phyloP scores from a whole-genome alignment of 1,140 invertebrate species.

The Sarcophaga peregrina region DNA sequence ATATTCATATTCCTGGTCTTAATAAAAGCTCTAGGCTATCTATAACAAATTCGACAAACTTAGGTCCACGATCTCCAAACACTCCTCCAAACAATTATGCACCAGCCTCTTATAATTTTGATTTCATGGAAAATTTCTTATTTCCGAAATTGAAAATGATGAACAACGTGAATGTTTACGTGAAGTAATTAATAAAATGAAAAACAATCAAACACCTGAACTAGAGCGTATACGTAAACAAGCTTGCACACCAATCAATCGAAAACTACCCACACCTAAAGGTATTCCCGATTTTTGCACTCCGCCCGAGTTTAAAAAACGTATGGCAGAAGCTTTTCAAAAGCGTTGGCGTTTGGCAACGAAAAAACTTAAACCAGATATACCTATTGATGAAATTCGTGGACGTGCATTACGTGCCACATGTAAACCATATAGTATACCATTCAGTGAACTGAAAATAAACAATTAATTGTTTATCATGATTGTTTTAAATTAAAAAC shows the following conservation, averaged over 20 bases:
- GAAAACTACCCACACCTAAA: conserved; percentile 49
- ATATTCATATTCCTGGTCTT: no score
- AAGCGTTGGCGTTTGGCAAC: conserved; percentile 60
- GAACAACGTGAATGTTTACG: conserved; percentile 57
- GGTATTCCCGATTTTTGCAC: conserved; percentile 62
- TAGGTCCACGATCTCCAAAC: conserved; percentile 51
- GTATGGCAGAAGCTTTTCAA: conserved; percentile 63
- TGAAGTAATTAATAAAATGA: conserved; percentile 61
- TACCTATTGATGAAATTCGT: conserved; percentile 58
- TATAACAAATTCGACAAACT: neutral
- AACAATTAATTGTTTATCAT: no score
- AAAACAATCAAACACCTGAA: conserved; percentile 61
- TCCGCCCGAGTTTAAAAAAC: conserved; percentile 59
- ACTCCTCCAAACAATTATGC: conserved; percentile 52
- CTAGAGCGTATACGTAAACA: conserved; percentile 59
- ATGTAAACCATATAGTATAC: conserved; percentile 59
- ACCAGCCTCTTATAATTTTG: conserved; percentile 52
- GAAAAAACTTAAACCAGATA: conserved; percentile 58
- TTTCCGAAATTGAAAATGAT: conserved; percentile 53
- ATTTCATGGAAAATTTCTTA: conserved; percentile 57
- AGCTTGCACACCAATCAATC: conserved; percentile 58
- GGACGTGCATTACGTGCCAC: conserved; percentile 58
- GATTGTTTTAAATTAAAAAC: no score
- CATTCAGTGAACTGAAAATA: no score
- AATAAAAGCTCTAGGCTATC: conserved; percentile 42